A percentile compares a stretch with the other conserved stretches of the same genome.
Evolutionary conservation across 2,888 invertebrate species (phyloP).

Genomic region (Oscheius sp.): DNA sequence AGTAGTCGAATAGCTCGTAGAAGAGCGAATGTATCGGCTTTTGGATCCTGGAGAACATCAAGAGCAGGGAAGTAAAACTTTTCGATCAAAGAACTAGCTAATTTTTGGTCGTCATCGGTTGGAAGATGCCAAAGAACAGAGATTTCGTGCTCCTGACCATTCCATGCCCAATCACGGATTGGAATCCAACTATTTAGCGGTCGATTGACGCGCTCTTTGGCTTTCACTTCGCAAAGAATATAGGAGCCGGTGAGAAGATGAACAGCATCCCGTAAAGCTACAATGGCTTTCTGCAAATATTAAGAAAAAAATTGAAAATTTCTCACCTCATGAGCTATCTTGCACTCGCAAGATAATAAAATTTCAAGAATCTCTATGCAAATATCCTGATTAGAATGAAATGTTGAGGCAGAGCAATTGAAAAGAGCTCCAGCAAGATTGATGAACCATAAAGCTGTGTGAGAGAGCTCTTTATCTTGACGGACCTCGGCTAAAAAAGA

Average conservation of each 20-base stretch:
- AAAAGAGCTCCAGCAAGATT: constrained; percentile 32
- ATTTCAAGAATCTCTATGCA: constrained; percentile 35
- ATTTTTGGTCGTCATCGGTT: constrained; percentile 17
- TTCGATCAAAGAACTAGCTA: constrained; percentile 27
- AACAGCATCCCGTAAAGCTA: constrained; percentile 17
- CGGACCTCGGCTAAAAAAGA: constrained; percentile 33
- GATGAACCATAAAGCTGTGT: constrained; percentile 36
- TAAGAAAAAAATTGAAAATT: background rate
- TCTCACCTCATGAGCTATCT: constrained; percentile 39
- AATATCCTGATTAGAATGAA: constrained; percentile 36
- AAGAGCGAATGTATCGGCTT: constrained; percentile 21
- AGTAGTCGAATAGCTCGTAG: constrained; percentile 15
- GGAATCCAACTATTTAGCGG: constrained; percentile 45
- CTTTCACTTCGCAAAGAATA: constrained; percentile 6
- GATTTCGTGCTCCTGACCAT: constrained; percentile 29
- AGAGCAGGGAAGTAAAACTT: constrained; percentile 36
- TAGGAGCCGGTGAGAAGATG: constrained; percentile 29
- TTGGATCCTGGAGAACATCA: constrained; percentile 6
- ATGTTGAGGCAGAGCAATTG: constrained; percentile 10
- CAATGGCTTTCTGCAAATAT: background rate
- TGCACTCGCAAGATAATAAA: constrained; percentile 35
- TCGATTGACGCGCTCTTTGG: background rate
- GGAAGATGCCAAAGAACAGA: constrained; percentile 39
- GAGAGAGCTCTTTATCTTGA: constrained; percentile 20
- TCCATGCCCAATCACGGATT: constrained; percentile 39